A percentile compares a stretch with the other conserved stretches of the same genome.
Evolutionary conservation across 2,888 invertebrate genomes (phyloP).

Genomic region (Electrophaes corylata): DNA sequence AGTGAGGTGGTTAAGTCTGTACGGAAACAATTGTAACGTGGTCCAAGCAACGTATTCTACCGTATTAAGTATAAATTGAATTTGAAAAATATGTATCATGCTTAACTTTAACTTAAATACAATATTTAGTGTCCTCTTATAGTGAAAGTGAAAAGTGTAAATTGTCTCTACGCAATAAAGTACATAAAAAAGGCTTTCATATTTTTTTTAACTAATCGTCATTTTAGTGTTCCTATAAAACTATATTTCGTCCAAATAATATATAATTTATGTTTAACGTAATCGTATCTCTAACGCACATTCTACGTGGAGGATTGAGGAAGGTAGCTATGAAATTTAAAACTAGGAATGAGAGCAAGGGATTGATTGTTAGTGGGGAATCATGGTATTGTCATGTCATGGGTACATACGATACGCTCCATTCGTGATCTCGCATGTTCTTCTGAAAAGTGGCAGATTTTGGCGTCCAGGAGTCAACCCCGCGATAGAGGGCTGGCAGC

Average conservation of each 20-base stretch:
- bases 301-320: conserved; percentile 4
- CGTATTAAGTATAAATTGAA: too few relatives aligned
- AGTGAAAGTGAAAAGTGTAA: too few relatives aligned
- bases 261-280: conserved; percentile 1
- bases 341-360: conserved; percentile 12
- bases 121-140: too few relatives aligned
- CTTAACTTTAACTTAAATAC: too few relatives aligned
- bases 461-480: conserved; percentile 90
- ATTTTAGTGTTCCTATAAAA: not conserved
- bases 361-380: conserved; percentile 54
- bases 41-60: too few relatives aligned
- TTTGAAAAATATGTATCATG: too few relatives aligned
- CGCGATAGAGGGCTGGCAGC: conserved; percentile 88
- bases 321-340: conserved; percentile 5
- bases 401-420: conserved; percentile 84
- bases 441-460: conserved; percentile 86
- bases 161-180: not conserved
- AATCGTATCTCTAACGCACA: conserved; percentile 25
- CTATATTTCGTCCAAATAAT: not conserved
- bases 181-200: not conserved
- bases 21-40: too few relatives aligned
- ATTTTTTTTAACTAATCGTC: not conserved
- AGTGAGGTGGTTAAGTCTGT: too few relatives aligned
- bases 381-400: conserved; percentile 29
- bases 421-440: conserved; percentile 83